Evolutionary conservation across 2,888 invertebrate genomes (phyloP).

Genomic region (Pachliopta kotzebuea): DNA sequence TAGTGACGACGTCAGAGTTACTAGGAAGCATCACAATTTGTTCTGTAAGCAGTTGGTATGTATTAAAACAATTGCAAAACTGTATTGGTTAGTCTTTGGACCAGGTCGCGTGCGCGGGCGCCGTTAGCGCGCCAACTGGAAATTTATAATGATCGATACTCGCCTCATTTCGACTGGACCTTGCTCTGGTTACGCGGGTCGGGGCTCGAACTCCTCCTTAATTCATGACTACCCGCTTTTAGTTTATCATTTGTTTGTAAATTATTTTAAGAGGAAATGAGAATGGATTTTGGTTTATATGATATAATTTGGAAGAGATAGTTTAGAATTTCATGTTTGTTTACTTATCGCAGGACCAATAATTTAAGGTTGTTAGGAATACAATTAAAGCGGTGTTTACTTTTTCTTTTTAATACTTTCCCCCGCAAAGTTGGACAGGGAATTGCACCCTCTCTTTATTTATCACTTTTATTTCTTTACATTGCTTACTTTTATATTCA

Average conservation of each 20-base stretch:
- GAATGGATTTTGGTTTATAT: background rate
- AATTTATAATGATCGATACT: constrained; percentile 79
- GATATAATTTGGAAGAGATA: background rate
- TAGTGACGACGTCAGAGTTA: too few species aligned
- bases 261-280: constrained; percentile 6
- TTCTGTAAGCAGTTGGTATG: background rate
- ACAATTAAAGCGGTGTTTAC: too few species aligned
- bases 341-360: background rate
- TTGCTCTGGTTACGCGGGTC: constrained; percentile 57
- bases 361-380: too few species aligned
- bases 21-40: too few species aligned
- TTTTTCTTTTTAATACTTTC: too few species aligned
- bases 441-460: too few species aligned
- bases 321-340: background rate
- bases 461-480: too few species aligned
- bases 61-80: background rate
- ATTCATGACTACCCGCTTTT: constrained; percentile 17
- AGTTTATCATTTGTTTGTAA: constrained; percentile 19
- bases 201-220: constrained; percentile 30
- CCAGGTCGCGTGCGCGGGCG: constrained; percentile 72
- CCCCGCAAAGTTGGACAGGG: too few species aligned
- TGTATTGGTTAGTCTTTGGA: constrained; percentile 48
- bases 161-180: constrained; percentile 60
- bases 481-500: too few species aligned
- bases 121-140: constrained; percentile 68